Evolutionary conservation across 2,888 invertebrate genomes (phyloP), one percentile per base, ranked within the genome.

Genomic region (Patella caerulea): DNA sequence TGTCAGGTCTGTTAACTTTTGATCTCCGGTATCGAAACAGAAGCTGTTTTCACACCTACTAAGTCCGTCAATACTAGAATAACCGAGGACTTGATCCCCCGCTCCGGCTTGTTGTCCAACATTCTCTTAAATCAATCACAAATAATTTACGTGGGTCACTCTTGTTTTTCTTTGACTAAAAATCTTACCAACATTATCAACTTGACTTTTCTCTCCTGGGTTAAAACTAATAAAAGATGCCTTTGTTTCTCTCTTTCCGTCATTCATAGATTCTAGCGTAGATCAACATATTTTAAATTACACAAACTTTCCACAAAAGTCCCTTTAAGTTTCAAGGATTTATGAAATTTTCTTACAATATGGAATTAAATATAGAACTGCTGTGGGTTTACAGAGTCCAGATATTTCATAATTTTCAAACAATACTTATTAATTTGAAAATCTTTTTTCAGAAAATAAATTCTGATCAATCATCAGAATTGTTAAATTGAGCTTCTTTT

Each of bases 1-100:
- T 65, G 65, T 65, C 65, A 65, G 65, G 65, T 24, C 65, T 65
- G 45, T 65, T 65, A 65, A 65, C 65, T 65, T 65, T 65, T 65
- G 65, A 65, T 65, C 65, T 65, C 19, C 11, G 24, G 65, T 65
- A 65, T 65, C 24, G 65, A 65, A 65, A 65, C 65, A 65, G 65
- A 65, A 65, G 65, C 24, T 24, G 65, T 65, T 65, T 65, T 65
- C 19, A 65, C 65, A 65, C 65, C 24, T 65, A 65, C 65, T 65
- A 65, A 65, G 65, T 65, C 65, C 24, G 65, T 65, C 65, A 65
- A 65, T 65, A 65, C 12, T 24, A 11, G 24, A 24, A 65, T 24
- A 65, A 24, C 65, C 65, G 19, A 24, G 65, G 19, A 24, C 65
- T 65, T 65, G 19, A 65, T 65, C 65, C 65, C 19, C 3, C 19